A percentile compares a stretch with the other conserved stretches of the same genome.
Conservation (phyloP, 2,797 vertebrate genomes). For the Oreonectes daqikongensis region DNA sequence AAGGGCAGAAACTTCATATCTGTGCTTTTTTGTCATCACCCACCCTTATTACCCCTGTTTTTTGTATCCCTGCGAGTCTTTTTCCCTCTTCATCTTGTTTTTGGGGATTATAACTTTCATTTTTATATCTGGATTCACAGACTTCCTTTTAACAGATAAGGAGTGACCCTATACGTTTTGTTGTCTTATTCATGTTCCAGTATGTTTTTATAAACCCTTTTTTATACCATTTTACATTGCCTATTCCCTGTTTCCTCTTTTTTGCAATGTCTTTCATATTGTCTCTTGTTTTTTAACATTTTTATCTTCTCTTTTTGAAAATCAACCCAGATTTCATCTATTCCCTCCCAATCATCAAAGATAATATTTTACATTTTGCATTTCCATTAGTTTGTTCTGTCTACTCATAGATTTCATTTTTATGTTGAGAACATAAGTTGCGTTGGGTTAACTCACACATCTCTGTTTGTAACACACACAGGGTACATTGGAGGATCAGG, state of each 20-base stretch:
- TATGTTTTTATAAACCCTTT: constrained; percentile 48
- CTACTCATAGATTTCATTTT: constrained; percentile 3
- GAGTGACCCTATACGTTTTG: constrained; percentile 32
- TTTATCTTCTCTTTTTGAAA: constrained; percentile 21
- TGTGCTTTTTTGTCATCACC: constrained; percentile 40
- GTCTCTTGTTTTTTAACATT: constrained; percentile 24
- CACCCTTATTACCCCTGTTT: constrained; percentile 37
- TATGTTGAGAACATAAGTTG: background rate
- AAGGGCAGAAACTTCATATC: constrained; percentile 66
- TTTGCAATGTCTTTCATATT: constrained; percentile 37
- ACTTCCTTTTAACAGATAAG: constrained; percentile 45
- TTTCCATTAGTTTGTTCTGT: constrained; percentile 25
- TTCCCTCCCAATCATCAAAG: constrained; percentile 28
- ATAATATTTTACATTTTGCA: constrained; percentile 47
- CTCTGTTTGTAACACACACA: constrained; percentile 58
- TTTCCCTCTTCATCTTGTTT: constrained; percentile 38
- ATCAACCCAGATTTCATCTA: constrained; percentile 13
- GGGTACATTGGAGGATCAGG: constrained; percentile 93
- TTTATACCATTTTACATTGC: constrained; percentile 44
- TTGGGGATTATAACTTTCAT: constrained; percentile 18
- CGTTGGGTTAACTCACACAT: constrained; percentile 1
- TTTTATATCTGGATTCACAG: constrained; percentile 27
- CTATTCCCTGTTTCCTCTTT: constrained; percentile 10
- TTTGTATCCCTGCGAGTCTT: constrained; percentile 4
- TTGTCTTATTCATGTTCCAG: constrained; percentile 24